Evolutionary conservation across 2,797 vertebrate genomes (phyloP).

Genomic region (Mus caroli): DNA sequence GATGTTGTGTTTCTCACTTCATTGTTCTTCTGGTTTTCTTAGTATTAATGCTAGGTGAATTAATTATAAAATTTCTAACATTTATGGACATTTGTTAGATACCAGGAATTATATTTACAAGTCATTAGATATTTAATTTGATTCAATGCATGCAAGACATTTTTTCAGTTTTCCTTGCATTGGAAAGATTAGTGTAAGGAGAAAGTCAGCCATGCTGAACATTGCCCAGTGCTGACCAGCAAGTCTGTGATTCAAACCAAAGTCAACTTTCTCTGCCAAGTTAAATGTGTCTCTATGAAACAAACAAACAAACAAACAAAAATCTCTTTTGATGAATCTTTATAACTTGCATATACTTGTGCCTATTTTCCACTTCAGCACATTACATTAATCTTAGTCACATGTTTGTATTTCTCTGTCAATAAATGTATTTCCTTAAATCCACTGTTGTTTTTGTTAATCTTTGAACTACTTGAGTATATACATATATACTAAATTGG

Average conservation of each 20-base stretch:
- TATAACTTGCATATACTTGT: neutral
- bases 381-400: neutral
- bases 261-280: neutral
- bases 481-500: neutral
- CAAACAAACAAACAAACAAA: neutral
- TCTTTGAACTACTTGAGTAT: neutral
- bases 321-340: neutral
- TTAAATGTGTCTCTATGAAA: neutral
- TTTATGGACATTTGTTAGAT: neutral
- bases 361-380: neutral
- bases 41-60: neutral
- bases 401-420: neutral
- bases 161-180: neutral
- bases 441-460: neutral
- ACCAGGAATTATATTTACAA: neutral
- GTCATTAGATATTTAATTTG: neutral
- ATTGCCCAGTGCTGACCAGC: neutral
- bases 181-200: neutral
- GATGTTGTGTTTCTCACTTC: neutral
- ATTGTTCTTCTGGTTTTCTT: neutral
- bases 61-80: neutral
- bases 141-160: neutral
- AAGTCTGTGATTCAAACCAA: neutral
- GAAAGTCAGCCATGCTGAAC: neutral
- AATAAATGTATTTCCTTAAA: neutral